Evolutionary conservation across 2,113 vertebrate species (phyloP).

Genomic region (Brachyhypopomus occidentalis): DNA sequence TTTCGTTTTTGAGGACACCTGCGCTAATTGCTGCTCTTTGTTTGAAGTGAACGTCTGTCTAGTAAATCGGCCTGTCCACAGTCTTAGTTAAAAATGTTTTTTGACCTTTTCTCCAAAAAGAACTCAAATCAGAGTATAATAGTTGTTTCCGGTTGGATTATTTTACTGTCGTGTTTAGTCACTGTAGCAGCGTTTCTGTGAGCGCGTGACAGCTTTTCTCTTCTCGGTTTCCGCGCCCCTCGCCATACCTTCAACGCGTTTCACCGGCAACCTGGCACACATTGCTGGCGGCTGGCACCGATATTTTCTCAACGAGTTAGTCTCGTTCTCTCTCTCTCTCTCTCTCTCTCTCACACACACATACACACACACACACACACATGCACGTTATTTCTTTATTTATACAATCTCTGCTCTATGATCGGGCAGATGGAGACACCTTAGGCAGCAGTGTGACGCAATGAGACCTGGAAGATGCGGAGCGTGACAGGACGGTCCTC

Average conservation of each 20-base stretch:
- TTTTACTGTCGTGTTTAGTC: constrained; percentile 19
- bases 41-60: constrained; percentile 37
- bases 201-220: neutral
- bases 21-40: constrained; percentile 44
- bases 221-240: too few relatives aligned
- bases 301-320: too few relatives aligned
- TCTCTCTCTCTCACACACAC: constrained; percentile 10
- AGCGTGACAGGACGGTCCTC: constrained; percentile 57
- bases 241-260: too few relatives aligned
- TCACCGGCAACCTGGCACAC: too few relatives aligned
- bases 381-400: constrained; percentile 39
- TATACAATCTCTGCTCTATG: constrained; percentile 18
- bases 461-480: constrained; percentile 54
- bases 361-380: constrained; percentile 19
- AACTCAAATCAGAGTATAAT: constrained; percentile 7
- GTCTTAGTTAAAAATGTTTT: constrained; percentile 32
- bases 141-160: constrained; percentile 19
- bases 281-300: too few relatives aligned
- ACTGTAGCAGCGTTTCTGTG: neutral
- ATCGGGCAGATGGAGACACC: constrained; percentile 44
- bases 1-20: constrained; percentile 33
- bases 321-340: too few relatives aligned
- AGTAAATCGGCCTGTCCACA: constrained; percentile 26
- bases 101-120: constrained; percentile 11
- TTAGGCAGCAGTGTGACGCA: constrained; percentile 54